Percentiles rank a stretch among this genome's conserved stretches.
phyloP scores from a whole-genome alignment of 2,113 vertebrate genomes.

The Erinaceus europaeus region DNA sequence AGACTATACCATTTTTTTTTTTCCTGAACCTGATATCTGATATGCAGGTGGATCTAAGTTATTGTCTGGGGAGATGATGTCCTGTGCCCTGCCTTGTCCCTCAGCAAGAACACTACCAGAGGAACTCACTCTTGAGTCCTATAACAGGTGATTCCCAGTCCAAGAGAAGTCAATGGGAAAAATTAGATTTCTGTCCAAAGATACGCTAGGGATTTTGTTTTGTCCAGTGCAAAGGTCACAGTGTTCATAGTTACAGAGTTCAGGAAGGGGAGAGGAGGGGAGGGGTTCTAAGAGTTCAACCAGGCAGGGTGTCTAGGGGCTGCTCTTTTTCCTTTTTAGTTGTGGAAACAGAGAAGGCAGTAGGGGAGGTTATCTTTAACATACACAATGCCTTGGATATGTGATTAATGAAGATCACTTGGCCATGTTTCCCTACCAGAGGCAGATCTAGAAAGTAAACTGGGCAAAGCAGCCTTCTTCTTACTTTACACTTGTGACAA shows the following conservation, averaged over 20 bases:
- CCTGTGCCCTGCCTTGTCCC: no score
- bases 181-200: slow-evolving; percentile 17
- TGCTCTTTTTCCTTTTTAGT: not conserved
- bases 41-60: no score
- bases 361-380: not conserved
- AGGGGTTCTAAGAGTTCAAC: no score
- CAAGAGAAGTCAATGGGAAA: not conserved
- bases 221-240: not conserved
- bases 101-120: not conserved
- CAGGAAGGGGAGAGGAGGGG: not conserved
- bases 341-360: not conserved
- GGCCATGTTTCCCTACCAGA: not conserved
- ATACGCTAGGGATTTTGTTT: not conserved
- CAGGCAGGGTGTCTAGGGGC: not conserved
- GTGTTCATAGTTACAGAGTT: not conserved
- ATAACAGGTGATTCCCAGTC: not conserved
- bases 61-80: no score
- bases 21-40: no score
- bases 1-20: no score
- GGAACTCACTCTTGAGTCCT: slow-evolving; percentile 35
- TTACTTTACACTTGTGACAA: not conserved
- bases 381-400: not conserved
- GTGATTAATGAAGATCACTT: no score
- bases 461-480: not conserved
- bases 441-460: not conserved